Percentiles rank a stretch among this genome's conserved stretches.
Conservation (phyloP, 2,888 invertebrate species). For the Beris morrisii region DNA sequence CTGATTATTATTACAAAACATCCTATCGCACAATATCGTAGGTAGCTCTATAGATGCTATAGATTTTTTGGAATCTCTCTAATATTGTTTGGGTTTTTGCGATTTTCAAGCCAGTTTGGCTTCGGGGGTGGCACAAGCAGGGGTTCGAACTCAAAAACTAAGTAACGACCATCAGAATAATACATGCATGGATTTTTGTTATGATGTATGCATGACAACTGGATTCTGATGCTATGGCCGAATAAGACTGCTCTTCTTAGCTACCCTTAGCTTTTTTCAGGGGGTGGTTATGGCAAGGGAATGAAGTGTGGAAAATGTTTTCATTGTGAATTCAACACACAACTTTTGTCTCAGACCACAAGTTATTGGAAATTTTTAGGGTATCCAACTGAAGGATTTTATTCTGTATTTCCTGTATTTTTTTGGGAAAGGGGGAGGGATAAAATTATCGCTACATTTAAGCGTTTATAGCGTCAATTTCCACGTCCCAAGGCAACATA, state of each 20-base stretch:
- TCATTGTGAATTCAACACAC: background rate
- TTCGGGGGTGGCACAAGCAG: background rate
- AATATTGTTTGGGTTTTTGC: conserved; percentile 28
- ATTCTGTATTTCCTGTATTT: no score
- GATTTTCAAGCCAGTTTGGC: conserved; percentile 9
- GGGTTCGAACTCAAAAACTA: background rate
- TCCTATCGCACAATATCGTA: no score
- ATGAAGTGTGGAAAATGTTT: background rate
- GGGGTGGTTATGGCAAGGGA: background rate
- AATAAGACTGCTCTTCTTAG: background rate
- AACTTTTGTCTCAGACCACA: no score
- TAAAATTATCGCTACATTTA: background rate
- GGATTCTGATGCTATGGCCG: no score
- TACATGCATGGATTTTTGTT: conserved; percentile 22
- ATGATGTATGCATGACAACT: conserved; percentile 25
- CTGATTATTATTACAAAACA: no score
- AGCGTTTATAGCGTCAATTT: no score
- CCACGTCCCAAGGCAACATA: no score
- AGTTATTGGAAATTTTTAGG: no score
- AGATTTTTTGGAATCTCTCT: conserved; percentile 18
- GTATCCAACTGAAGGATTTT: no score
- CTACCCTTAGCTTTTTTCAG: background rate
- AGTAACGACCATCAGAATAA: conserved; percentile 21
- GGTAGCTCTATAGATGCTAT: no score
- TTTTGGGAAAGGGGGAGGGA: background rate